These are phyloP conservation scores for Bufotes viridis DNA, from an alignment of 2,797 vertebrate species.

Conservation along the genomic window DNA sequence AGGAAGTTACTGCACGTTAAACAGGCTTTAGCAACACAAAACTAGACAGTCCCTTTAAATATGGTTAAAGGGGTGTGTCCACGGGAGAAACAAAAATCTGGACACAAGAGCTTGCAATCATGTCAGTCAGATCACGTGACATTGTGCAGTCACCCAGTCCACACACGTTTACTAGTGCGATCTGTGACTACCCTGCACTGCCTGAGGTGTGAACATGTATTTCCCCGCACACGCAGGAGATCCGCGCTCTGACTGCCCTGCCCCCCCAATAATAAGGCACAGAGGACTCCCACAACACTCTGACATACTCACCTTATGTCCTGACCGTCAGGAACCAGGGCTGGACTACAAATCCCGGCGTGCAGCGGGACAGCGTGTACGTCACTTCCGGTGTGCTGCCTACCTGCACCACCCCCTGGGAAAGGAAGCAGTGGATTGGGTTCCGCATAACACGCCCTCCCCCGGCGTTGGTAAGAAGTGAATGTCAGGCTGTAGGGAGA, in stretches of 20 bases:
- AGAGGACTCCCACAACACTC: no score
- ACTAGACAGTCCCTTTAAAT: not conserved
- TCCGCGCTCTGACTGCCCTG: not conserved
- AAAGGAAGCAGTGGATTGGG: not conserved
- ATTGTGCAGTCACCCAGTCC: not conserved
- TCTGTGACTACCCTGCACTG: not conserved
- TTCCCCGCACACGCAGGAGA: not conserved
- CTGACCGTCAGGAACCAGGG: not conserved
- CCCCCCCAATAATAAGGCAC: not conserved
- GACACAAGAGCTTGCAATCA: not conserved
- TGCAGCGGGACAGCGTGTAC: not conserved
- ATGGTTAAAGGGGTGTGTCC: not conserved
- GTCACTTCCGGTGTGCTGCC: constrained; percentile 5
- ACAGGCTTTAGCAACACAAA: no score
- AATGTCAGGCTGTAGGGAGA: no score
- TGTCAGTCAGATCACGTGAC: not conserved
- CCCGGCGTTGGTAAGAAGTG: not conserved
- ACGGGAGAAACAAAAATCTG: not conserved
- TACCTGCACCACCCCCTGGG: not conserved
- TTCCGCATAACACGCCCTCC: not conserved
- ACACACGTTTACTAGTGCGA: not conserved
- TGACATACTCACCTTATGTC: constrained; percentile 35
- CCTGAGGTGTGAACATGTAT: not conserved
- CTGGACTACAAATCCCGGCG: not conserved
- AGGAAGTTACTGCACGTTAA: no score